Base-by-base conservation (phyloP, 2,113 vertebrate genomes). In the Cygnus buccinator region DNA sequence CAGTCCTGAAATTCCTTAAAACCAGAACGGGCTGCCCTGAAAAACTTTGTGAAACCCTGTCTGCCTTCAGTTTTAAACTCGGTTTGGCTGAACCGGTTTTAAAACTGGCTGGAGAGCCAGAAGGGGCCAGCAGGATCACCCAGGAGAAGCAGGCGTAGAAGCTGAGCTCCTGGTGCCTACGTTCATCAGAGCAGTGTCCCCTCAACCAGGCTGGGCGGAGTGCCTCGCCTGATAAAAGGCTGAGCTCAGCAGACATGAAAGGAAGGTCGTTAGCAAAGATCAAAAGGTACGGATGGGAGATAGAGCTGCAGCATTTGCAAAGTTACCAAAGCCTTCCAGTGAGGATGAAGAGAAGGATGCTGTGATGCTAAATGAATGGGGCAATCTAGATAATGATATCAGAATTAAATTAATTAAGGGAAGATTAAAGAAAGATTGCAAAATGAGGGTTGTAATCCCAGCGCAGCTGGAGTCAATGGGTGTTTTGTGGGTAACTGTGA, bases 341-440 rank as follows among this genome's bases (percentile, higher is more conserved):
- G 77, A 89, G 87, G 79, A 94, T 58, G 84, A 76, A 76, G 81
- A 94, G 94, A 84, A 6, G 89, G 84, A 90, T 89, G 74, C 91
- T 92, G 58, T 79, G 89, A 87, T 92, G 90, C 76, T 85, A 89
- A 93, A 91, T 94, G 92, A 93, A 95, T 81, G 89, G 66, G 44
- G 89, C 63, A 92, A 92, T 92, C 81, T 85, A 94, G 84, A 92
- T 95, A 94, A 95, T 89, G 80, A 37, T 95, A 96, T 93, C 95
- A 89, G 81, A 96, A 96, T 95, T 92, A 94, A 96, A 96, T 96
- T 92, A 95, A 96, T 96, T 95, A 95, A 85, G 76, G 84, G 87
- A 95, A 96, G 96, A 96, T 96, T 97, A 96, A 96, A 95, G 94
- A 93, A 84, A 89, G 92, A 96, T 87, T 94, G 88, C 74, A 91